These are phyloP conservation scores for Papilio gigon DNA, from an alignment of 2,888 invertebrate species.

Conservation along the genomic window DNA sequence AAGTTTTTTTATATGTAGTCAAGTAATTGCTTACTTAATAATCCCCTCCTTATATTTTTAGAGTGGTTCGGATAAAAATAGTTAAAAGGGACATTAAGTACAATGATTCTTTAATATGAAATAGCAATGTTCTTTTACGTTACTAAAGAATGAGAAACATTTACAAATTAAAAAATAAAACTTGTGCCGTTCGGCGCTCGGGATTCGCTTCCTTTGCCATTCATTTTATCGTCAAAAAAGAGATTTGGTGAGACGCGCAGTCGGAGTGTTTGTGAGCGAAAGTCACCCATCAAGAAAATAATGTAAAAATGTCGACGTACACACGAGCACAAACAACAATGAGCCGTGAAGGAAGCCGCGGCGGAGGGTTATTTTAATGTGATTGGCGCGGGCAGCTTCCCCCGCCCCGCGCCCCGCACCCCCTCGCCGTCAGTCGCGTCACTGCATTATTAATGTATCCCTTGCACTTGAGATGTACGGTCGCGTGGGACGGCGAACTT, in stretches of 20 bases:
- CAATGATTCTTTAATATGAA: neutral
- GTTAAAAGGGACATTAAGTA: neutral
- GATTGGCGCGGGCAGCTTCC: slow-evolving; percentile 64
- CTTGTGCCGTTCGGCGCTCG: neutral
- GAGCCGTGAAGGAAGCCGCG: slow-evolving; percentile 50
- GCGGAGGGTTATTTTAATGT: slow-evolving; percentile 74
- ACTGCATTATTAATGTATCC: slow-evolving; percentile 78
- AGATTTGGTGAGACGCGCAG: slow-evolving; percentile 25
- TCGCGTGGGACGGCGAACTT: slow-evolving; percentile 41
- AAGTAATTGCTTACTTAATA: too few species aligned
- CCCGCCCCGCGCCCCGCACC: slow-evolving; percentile 52
- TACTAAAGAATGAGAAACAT: slow-evolving; percentile 12
- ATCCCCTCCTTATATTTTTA: too few species aligned
- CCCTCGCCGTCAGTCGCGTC: slow-evolving; percentile 63
- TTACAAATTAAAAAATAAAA: slow-evolving; percentile 26
- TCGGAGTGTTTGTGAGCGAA: slow-evolving; percentile 31
- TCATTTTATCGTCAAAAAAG: slow-evolving; percentile 30
- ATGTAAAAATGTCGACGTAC: slow-evolving; percentile 44
- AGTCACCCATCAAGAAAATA: slow-evolving; percentile 41
- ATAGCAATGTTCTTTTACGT: too few species aligned
- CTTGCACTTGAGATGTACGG: slow-evolving; percentile 54
- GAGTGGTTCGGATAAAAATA: too few species aligned
- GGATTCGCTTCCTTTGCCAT: slow-evolving; percentile 13
- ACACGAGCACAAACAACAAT: slow-evolving; percentile 53
- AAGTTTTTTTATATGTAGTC: too few species aligned